Percentiles rank a stretch among this genome's conserved stretches.
phyloP scores from a whole-genome alignment of 2,113 vertebrate genomes.

The Caranx ignobilis region DNA sequence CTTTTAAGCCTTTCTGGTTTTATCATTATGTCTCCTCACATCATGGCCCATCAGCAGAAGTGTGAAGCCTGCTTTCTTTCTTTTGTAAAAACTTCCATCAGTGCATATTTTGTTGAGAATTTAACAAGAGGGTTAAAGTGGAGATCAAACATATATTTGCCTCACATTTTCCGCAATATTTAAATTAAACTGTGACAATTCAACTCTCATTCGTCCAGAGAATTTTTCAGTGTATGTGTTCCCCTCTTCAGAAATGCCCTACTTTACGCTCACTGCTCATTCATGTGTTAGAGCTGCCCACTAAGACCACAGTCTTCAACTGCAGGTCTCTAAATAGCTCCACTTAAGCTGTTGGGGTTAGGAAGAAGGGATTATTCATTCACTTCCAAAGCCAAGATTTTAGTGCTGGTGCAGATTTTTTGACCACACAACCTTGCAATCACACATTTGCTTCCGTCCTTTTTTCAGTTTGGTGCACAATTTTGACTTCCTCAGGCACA shows the following conservation, averaged over 20 bases:
- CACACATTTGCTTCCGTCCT: conserved; percentile 33
- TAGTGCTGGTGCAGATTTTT: conserved; percentile 51
- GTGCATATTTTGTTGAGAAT: conserved; percentile 32
- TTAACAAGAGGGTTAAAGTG: conserved; percentile 31
- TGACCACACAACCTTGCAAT: conserved; percentile 54
- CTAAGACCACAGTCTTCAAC: conserved; percentile 62
- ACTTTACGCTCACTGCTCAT: conserved; percentile 51
- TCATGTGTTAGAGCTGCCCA: conserved; percentile 63
- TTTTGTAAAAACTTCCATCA: conserved; percentile 32
- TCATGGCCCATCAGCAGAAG: conserved; percentile 40
- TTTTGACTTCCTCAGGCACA: conserved; percentile 48
- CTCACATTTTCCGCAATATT: conserved; percentile 2
- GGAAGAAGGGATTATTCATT: conserved; percentile 71
- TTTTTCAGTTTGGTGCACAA: conserved; percentile 34
- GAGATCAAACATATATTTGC: conserved; percentile 17
- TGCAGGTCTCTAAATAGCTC: conserved; percentile 72
- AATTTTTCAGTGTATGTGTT: conserved; percentile 23
- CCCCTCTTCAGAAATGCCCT: conserved; percentile 40
- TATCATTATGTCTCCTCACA: conserved; percentile 67
- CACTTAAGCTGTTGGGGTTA: conserved; percentile 67
- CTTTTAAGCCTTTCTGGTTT: conserved; percentile 68
- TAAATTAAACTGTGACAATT: conserved; percentile 10
- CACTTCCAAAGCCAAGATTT: conserved; percentile 61
- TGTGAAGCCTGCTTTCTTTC: conserved; percentile 27
- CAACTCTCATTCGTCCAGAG: conserved; percentile 11